These are phyloP conservation scores for Dicrurus megarhynchus DNA, from an alignment of 2,113 vertebrate genomes.

Conservation along the genomic window DNA sequence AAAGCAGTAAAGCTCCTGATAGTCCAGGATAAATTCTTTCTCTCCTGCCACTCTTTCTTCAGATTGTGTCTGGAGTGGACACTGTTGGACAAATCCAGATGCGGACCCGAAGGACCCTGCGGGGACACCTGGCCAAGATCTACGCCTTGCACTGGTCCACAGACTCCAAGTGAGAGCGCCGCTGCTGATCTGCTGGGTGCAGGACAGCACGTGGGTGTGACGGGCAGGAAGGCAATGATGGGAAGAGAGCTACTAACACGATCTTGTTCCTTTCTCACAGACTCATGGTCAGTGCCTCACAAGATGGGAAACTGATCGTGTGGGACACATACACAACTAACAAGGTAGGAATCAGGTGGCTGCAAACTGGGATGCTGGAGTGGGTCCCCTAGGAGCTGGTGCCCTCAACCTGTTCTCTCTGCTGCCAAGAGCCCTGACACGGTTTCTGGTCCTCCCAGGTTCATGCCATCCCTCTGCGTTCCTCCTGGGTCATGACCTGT, in stretches of 20 bases:
- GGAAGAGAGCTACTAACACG: not conserved
- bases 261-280: conserved; percentile 64
- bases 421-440: not conserved
- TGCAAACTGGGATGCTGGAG: fast-evolving
- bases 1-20: not conserved
- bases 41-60: not conserved
- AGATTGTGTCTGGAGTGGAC: conserved; percentile 77
- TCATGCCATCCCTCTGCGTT: conserved; percentile 93
- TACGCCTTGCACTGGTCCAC: conserved; percentile 96
- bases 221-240: not conserved
- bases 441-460: conserved; percentile 73
- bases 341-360: conserved; percentile 77
- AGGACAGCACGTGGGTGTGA: not conserved
- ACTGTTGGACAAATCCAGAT: conserved; percentile 88
- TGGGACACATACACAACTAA: conserved; percentile 97
- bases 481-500: conserved; percentile 99
- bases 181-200: not conserved
- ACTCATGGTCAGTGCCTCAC: conserved; percentile 94
- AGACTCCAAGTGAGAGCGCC: conserved; percentile 84
- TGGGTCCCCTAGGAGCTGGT: not conserved
- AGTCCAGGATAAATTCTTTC: not conserved
- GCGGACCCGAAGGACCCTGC: conserved; percentile 89
- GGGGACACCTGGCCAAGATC: conserved; percentile 96
- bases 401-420: not conserved
- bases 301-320: conserved; percentile 96